Evolutionary conservation across 2,797 vertebrate species (phyloP).

Genomic region (Garrulus glandarius): DNA sequence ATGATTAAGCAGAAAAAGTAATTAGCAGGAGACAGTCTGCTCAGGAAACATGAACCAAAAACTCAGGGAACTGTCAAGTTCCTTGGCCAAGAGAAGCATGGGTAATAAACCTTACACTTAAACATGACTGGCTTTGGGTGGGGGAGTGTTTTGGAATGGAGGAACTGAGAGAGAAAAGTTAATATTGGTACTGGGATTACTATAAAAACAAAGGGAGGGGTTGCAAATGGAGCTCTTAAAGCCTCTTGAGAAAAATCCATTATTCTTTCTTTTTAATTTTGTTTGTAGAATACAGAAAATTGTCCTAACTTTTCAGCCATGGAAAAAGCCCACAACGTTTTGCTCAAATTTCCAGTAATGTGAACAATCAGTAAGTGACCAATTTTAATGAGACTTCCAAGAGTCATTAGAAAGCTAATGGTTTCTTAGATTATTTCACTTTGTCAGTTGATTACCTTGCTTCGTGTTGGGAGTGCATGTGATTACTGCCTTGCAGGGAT

Average conservation of each 20-base stretch:
- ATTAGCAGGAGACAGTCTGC: background rate
- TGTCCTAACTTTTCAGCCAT: background rate
- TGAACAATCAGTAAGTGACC: conserved; percentile 27
- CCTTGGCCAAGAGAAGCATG: background rate
- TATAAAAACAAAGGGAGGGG: background rate
- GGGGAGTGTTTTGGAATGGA: background rate
- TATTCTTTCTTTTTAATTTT: background rate
- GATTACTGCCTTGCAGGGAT: background rate
- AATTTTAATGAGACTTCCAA: conserved; percentile 26
- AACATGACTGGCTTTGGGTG: background rate
- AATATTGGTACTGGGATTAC: background rate
- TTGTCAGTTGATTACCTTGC: conserved; percentile 22
- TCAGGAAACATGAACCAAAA: background rate
- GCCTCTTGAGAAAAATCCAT: background rate
- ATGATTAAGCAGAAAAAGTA: background rate
- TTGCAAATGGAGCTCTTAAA: background rate
- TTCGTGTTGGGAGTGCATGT: background rate
- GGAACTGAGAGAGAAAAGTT: background rate
- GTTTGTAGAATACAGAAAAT: background rate
- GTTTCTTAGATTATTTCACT: conserved; percentile 11
- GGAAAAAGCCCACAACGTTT: background rate
- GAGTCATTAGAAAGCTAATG: conserved; percentile 40
- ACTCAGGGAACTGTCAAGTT: background rate
- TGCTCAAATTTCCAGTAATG: background rate
- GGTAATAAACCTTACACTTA: background rate